A percentile compares a stretch with the other conserved stretches of the same genome.
Conservation (phyloP, 1,140 invertebrate genomes). For the Diorhabda sublineata region DNA sequence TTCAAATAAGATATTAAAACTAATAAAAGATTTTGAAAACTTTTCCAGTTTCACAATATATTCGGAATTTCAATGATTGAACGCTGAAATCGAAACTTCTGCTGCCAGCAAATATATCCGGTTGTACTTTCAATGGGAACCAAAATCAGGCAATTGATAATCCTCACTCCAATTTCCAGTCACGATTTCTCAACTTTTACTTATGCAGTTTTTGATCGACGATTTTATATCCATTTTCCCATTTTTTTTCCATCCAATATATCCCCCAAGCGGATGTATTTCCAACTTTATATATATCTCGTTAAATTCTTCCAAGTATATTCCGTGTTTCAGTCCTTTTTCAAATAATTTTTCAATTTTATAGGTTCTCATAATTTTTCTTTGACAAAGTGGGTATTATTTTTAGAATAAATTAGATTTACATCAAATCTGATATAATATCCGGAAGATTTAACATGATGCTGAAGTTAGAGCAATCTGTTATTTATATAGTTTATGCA, state of each 20-base stretch:
- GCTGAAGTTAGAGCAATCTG: too few species aligned
- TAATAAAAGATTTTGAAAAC: slow-evolving; percentile 20
- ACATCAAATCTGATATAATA: too few species aligned
- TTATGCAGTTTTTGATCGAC: slow-evolving; percentile 30
- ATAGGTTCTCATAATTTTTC: too few species aligned
- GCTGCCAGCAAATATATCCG: slow-evolving; percentile 28
- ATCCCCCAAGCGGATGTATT: neutral
- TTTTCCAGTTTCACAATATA: neutral
- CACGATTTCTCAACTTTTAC: slow-evolving; percentile 16
- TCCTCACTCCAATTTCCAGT: slow-evolving; percentile 34
- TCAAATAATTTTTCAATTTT: too few species aligned
- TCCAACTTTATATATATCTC: neutral
- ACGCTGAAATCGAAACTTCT: slow-evolving; percentile 11
- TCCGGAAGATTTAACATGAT: too few species aligned
- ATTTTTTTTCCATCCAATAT: slow-evolving; percentile 7
- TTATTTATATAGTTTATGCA: too few species aligned
- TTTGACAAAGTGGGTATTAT: too few species aligned
- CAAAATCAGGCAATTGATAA: slow-evolving; percentile 38
- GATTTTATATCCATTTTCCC: slow-evolving; percentile 18
- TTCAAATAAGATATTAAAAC: slow-evolving; percentile 5
- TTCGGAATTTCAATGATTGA: slow-evolving; percentile 6
- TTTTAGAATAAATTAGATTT: too few species aligned
- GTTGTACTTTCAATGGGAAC: slow-evolving; percentile 37
- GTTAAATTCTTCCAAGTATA: neutral
- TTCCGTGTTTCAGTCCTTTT: too few species aligned